Evolutionary conservation across 2,113 vertebrate species (phyloP).

Genomic region (Ariopsis seemanni): DNA sequence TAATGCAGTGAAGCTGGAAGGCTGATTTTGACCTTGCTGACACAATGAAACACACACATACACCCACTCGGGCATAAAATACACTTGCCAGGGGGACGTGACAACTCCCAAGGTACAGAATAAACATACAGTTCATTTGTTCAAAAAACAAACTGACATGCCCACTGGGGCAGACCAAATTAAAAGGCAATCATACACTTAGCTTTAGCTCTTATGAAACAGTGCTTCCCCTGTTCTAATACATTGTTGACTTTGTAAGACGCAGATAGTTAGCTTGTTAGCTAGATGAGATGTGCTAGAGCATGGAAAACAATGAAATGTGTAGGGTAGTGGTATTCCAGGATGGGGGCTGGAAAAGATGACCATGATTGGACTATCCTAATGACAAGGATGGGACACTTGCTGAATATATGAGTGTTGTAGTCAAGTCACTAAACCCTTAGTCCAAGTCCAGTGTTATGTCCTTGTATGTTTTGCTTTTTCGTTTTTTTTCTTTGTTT

Average conservation of each 20-base stretch:
- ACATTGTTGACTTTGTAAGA: neutral
- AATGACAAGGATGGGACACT: neutral
- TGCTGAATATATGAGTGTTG: neutral
- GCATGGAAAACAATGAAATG: neutral
- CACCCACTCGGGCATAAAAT: conserved; percentile 49
- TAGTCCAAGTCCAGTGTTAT: too few relatives aligned
- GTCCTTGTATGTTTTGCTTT: too few relatives aligned
- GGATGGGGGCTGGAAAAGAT: neutral
- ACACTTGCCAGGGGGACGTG: neutral
- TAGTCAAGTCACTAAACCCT: too few relatives aligned
- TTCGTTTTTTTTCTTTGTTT: too few relatives aligned
- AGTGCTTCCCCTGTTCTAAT: neutral
- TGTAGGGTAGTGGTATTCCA: neutral
- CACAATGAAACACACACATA: conserved; percentile 59
- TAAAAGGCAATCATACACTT: conserved; percentile 1
- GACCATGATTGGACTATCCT: neutral
- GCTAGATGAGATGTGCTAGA: neutral
- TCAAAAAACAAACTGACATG: neutral
- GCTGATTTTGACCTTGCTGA: conserved; percentile 51
- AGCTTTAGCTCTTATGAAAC: neutral
- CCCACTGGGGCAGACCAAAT: neutral
- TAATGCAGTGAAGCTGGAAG: conserved; percentile 38
- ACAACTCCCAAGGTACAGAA: neutral
- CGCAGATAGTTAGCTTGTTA: neutral
- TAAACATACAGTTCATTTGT: conserved; percentile 7